These are phyloP conservation scores for Camponotus fellah DNA, from an alignment of 2,888 invertebrate species.

Conservation along the genomic window DNA sequence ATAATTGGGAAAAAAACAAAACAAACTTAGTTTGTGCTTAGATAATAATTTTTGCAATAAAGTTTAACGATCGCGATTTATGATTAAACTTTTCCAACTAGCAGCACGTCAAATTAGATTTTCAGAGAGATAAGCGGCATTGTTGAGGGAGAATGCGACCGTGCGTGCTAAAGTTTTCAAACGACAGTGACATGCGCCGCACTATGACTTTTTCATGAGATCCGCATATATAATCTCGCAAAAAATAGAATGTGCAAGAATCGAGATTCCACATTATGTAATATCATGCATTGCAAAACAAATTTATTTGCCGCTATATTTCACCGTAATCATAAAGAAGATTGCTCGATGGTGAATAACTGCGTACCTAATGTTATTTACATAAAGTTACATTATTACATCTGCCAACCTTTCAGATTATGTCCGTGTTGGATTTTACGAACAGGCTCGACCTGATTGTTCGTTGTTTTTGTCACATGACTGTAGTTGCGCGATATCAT, in stretches of 20 bases:
- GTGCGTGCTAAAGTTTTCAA: slow-evolving; percentile 35
- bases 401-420: neutral
- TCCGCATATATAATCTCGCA: slow-evolving; percentile 24
- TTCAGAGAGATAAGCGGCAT: slow-evolving; percentile 19
- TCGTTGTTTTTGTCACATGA: neutral
- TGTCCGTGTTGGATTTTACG: neutral
- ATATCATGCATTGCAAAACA: neutral
- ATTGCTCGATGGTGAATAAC: slow-evolving; percentile 5
- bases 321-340: slow-evolving; percentile 8
- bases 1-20: neutral
- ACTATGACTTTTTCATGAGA: slow-evolving; percentile 43
- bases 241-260: slow-evolving; percentile 21
- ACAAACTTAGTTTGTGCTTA: neutral
- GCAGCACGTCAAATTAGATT: slow-evolving; percentile 36
- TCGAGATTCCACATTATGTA: neutral
- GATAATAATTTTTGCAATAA: slow-evolving; percentile 22
- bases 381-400: neutral
- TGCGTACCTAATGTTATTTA: slow-evolving; percentile 34
- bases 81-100: slow-evolving; percentile 30
- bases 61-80: slow-evolving; percentile 23
- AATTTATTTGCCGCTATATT: slow-evolving; percentile 26
- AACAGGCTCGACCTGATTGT: neutral
- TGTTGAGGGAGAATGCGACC: neutral
- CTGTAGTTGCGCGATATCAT: slow-evolving; percentile 4
- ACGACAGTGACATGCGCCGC: neutral